Evolutionary conservation across 2,113 vertebrate genomes (phyloP).

Genomic region (Prionailurus bengalensis): DNA sequence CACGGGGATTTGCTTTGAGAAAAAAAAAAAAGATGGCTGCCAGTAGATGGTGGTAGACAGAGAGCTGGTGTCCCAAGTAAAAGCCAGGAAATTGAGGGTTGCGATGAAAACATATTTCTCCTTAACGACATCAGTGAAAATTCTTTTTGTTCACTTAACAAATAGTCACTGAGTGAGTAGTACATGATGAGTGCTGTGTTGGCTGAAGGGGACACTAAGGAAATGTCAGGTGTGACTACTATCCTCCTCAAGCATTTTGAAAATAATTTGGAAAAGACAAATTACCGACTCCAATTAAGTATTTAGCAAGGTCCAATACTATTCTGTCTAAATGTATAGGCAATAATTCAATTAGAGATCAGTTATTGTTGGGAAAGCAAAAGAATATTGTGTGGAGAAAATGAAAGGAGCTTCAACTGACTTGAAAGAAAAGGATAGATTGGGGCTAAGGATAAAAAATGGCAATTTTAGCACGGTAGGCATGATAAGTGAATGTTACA

Average conservation of each 20-base stretch:
- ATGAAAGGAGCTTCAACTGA: not conserved
- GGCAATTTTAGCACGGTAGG: not conserved
- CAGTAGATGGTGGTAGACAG: not conserved
- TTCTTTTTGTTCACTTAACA: not conserved
- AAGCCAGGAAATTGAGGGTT: not conserved
- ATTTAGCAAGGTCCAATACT: not conserved
- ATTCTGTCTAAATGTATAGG: not conserved
- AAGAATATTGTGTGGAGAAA: not conserved
- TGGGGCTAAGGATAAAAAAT: not conserved
- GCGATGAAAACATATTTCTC: not conserved
- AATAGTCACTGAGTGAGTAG: not conserved
- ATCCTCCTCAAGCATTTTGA: not conserved
- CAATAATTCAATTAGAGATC: not conserved
- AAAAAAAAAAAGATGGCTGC: not conserved
- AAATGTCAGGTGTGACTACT: not conserved
- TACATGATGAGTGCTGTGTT: not conserved
- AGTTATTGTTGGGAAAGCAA: slow-evolving; percentile 1
- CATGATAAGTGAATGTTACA: not conserved
- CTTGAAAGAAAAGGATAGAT: not conserved
- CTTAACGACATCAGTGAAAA: not conserved
- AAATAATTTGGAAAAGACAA: not conserved
- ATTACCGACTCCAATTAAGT: not conserved
- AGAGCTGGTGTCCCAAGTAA: not conserved
- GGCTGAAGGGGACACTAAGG: not conserved
- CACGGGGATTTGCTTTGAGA: not conserved